These are phyloP conservation scores for Chydorus sphaericus DNA, from an alignment of 2,888 invertebrate species.

Conservation along the genomic window DNA sequence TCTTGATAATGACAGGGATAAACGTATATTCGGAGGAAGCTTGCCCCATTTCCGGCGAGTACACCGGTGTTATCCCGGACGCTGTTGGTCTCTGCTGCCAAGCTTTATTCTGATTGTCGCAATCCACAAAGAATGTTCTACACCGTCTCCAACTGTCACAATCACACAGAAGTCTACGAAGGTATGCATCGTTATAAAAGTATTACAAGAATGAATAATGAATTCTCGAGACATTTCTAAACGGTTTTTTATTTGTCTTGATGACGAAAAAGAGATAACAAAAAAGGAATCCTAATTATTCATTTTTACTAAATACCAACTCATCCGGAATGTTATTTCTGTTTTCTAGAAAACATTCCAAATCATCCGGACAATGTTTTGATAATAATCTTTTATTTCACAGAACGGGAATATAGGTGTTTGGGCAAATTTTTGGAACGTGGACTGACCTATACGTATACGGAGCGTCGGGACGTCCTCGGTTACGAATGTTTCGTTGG, in stretches of 20 bases:
- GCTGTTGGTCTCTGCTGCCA: conserved; percentile 42
- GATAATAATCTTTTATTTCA: not conserved
- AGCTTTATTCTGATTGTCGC: conserved; percentile 46
- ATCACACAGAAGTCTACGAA: conserved; percentile 41
- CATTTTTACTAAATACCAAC: no score
- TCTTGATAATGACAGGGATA: conserved; percentile 28
- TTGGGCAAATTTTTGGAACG: conserved; percentile 50
- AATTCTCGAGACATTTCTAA: no score
- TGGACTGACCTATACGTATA: conserved; percentile 45
- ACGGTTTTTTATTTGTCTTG: no score
- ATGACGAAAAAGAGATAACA: no score
- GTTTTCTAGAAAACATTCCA: not conserved
- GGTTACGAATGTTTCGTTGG: conserved; percentile 51
- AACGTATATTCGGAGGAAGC: conserved; percentile 34
- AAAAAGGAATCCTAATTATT: no score
- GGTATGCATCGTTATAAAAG: conserved; percentile 27
- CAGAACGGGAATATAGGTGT: conserved; percentile 47
- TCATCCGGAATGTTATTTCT: not conserved
- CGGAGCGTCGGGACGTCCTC: conserved; percentile 43
- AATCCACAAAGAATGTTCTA: conserved; percentile 50
- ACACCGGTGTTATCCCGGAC: conserved; percentile 46
- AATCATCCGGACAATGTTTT: not conserved
- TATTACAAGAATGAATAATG: no score
- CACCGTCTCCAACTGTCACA: conserved; percentile 44
- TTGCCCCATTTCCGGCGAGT: conserved; percentile 51